These are phyloP conservation scores for Pomacea canaliculata DNA, from an alignment of 2,888 invertebrate species.

Conservation along the genomic window DNA sequence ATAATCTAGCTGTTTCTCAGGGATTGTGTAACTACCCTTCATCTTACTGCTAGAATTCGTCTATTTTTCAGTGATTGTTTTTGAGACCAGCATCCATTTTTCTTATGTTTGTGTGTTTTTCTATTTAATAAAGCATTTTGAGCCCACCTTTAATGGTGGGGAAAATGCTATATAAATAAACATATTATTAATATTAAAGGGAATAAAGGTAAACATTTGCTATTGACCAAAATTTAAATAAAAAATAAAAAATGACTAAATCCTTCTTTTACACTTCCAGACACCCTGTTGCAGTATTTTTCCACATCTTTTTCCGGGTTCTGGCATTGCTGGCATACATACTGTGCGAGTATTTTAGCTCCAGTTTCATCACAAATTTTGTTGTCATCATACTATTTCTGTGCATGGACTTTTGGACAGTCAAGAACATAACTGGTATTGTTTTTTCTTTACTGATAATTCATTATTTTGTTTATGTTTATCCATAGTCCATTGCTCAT, in stretches of 20 bases:
- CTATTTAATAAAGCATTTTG: too few species aligned
- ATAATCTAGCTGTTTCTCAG: too few species aligned
- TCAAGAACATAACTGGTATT: constrained; percentile 89
- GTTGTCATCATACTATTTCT: constrained; percentile 89
- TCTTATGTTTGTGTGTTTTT: too few species aligned
- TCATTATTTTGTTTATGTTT: not conserved
- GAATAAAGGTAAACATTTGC: too few species aligned
- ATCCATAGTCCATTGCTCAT: not conserved
- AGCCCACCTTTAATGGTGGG: too few species aligned
- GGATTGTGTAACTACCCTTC: too few species aligned
- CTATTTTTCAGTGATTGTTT: too few species aligned
- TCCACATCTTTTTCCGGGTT: constrained; percentile 88
- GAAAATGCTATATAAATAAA: too few species aligned
- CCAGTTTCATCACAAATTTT: constrained; percentile 96
- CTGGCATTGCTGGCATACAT: constrained; percentile 87
- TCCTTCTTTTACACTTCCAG: constrained; percentile 47
- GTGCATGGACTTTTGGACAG: constrained; percentile 99
- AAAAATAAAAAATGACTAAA: not conserved
- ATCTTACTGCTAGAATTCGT: too few species aligned
- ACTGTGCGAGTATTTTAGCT: constrained; percentile 89
- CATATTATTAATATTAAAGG: too few species aligned
- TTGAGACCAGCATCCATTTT: too few species aligned
- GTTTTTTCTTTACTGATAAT: not conserved
- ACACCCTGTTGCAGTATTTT: constrained; percentile 90
- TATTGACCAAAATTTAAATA: not conserved